Evolutionary conservation across 2,888 invertebrate species (phyloP), one percentile per base, ranked within the genome.

Genomic region (Petrolisthes manimaculis): DNA sequence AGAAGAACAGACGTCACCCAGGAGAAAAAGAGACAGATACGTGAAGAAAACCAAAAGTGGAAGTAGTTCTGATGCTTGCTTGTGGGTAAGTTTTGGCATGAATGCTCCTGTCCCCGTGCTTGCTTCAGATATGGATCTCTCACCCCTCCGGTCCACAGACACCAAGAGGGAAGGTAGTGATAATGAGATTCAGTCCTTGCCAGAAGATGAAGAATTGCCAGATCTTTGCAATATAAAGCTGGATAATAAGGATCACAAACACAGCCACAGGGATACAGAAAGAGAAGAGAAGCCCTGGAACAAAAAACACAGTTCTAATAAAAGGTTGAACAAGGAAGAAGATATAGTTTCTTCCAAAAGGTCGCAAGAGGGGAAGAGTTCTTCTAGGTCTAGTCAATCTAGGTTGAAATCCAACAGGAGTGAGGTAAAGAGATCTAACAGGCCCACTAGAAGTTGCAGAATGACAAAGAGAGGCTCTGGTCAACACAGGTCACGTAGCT

Each of bases 71-170:
- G 88, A 88, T 71, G 12, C 80, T 18, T 88, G 84, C 55, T 61
- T 88, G 9, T 84, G 88, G 88, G 88, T 88, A 18, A 88, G 88
- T 24, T 88, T 88, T 84, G 84, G 88, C 6, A 53, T 81, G 24
- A 79, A 88, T 75, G 84, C 71, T 21, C 88, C 88, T 8, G 81
- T 88, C 5, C 88, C 75, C 12, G 8, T 88, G 8, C 88, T 84
- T 3, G 69, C 88, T 3, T 67, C 54, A 54, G 81, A 88, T n/a
- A 53, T 84, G 81, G 74, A 69, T 37, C 56, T 88, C 12, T 79
- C 77, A 37, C 86, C 78, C 18, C 12, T 81, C 51, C 37, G 55
- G 54, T 74, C 74, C 21, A 53, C 37, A n/a, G 56, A 21, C 12
- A 9, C 67, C 21, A n/a, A 51, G 5, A 51, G 37, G 3, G 18